Base-by-base conservation (phyloP, 2,888 invertebrate genomes). In the Agonopterix alstromeriana region DNA sequence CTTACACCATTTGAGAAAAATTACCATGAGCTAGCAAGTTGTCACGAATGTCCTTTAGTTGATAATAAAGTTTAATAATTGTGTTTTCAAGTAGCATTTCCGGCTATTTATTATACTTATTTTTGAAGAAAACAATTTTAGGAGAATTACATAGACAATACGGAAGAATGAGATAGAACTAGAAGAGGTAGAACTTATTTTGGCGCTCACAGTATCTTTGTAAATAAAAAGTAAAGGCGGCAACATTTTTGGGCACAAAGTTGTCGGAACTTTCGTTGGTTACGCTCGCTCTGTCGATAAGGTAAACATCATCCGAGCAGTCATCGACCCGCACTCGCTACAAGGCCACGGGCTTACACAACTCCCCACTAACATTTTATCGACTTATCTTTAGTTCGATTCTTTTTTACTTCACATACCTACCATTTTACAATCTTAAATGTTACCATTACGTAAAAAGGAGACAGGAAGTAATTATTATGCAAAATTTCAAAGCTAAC, bases 341-440 rank as follows among this genome's bases (percentile, higher is more conserved):
- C 83, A 83, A 86, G 83, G 84, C 85, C 84, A 83, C 62, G 71
- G 76, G 74, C 85, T 83, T 84, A 82, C 79, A 82, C 82, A 83
- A 82, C 77, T 67, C 54, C 56, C 65, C 66, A 73, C 68, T 47
- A 70, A 27, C 70, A 75, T 66, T 71, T 74, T 73, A 73, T 75
- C 67, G 66, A 67, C 65, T 69, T 62, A 57, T 61, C 53, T 44
- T 51, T 12, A 42, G 49, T 46, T 48, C 42, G 12, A 46, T 49
- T 51, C 46, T 46, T 51, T 50, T 51, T 53, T 50, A 35, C n/a
- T 27, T 27, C 27, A 27, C 5, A 2, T 5, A 27, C 27, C 27
- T 27, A 27, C n/a, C n/a, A n/a, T n/a, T 27, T 27, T 27, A 27
- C 27, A 27, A 27, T 27, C 11, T 36, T 36, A 35, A 42, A 44